Evolutionary conservation across 1,140 invertebrate species (phyloP), one percentile per base, ranked within the genome.

Genomic region (Sminthurides bifidus): DNA sequence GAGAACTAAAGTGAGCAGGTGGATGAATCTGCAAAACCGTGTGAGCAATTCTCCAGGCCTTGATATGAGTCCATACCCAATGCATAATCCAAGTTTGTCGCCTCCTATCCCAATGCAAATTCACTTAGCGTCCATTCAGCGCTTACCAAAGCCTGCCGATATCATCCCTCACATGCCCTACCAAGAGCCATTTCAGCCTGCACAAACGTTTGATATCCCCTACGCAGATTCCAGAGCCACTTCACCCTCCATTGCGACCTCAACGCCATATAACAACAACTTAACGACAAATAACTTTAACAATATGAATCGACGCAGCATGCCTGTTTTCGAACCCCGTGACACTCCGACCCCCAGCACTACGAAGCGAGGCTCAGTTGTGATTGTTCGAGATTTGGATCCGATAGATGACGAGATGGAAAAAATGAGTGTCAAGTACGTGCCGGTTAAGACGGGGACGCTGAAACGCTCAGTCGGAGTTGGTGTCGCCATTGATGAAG

Each of bases 1-100:
- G 2, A n/a, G 55, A 23, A 64, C 63, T 19, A 64, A 64, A 59
- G 63, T 64, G 23, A 61, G 41, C 41, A 48, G 63, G 10, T 64
- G 63, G 63, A 64, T 64, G 63, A 55, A 56, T 24, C 48, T 59
- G 50, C 59, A 61, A 33, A 58, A 56, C 19, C 37, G 35, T 24
- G 14, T 24, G n/a, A 31, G 27, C 30, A 12, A 29, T n/a, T 41
- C 31, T 14, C 48, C 48, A 31, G 10, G 5, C 6, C 45, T 29
- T 49, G 29, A 38, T 19, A 37, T 49, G 17, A 40, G 31, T 10
- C 57, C 40, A 0, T 35, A 45, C 8, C 50, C 52, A 26, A 6
- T 21, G 3, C 43, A 12, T 8, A 10, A 35, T 35, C 38, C 5
- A 21, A 41, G 23, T n/a, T 5, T 10, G 0, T 2, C n/a, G 2